Percentiles rank a stretch among this genome's conserved stretches.
These are phyloP conservation scores for Trichogramma dendrolimi DNA, from an alignment of 2,888 invertebrate species.

Conservation along the genomic window DNA sequence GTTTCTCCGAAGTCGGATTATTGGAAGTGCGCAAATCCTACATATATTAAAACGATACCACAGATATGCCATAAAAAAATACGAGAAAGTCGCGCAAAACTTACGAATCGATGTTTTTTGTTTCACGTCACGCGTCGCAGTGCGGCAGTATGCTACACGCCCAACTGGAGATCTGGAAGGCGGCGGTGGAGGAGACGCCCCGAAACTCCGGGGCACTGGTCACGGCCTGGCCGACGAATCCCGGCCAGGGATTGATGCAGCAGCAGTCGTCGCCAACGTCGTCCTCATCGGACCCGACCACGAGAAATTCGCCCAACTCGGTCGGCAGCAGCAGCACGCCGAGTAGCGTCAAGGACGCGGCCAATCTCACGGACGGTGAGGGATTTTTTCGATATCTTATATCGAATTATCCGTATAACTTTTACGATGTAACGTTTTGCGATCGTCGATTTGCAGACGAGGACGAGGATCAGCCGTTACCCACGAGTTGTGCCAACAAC, in stretches of 20 bases:
- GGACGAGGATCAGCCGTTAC: conserved; percentile 53
- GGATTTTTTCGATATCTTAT: conserved; percentile 53
- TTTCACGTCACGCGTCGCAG: conserved; percentile 52
- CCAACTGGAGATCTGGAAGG: conserved; percentile 88
- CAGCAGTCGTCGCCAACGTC: conserved; percentile 26
- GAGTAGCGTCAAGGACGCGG: conserved; percentile 43
- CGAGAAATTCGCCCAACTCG: too few species aligned
- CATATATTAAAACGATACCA: too few species aligned
- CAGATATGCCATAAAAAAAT: too few species aligned
- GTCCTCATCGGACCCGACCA: conserved; percentile 43
- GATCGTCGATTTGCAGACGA: conserved; percentile 54
- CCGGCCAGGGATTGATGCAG: conserved; percentile 31
- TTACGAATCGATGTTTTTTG: too few species aligned
- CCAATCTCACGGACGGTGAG: conserved; percentile 66
- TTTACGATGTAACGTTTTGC: too few species aligned
- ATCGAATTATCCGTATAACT: conserved; percentile 32
- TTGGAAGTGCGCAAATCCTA: too few species aligned
- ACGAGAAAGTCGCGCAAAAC: too few species aligned
- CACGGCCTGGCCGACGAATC: conserved; percentile 46
- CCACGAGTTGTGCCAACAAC: conserved; percentile 18
- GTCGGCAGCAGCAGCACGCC: conserved; percentile 30
- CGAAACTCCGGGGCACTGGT: conserved; percentile 48
- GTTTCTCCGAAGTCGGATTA: too few species aligned
- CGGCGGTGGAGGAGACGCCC: conserved; percentile 62
- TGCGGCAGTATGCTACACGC: conserved; percentile 81